These are phyloP conservation scores for Chrysolina haemoptera DNA, from an alignment of 2,888 invertebrate genomes.

Conservation along the genomic window DNA sequence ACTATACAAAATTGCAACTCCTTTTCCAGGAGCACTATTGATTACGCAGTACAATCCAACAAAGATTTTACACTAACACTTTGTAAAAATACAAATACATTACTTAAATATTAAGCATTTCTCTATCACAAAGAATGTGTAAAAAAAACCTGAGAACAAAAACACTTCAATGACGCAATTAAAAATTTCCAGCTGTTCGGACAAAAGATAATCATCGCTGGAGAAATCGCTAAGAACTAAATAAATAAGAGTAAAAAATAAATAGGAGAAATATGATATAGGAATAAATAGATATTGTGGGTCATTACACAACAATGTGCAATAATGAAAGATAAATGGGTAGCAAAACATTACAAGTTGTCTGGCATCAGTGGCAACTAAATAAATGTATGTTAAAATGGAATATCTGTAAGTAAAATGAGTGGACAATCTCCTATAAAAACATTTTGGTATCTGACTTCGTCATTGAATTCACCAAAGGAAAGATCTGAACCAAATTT, in stretches of 20 bases:
- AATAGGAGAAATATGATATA: slow-evolving; percentile 51
- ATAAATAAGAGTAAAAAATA: slow-evolving; percentile 46
- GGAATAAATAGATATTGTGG: slow-evolving; percentile 47
- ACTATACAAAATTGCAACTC: background rate
- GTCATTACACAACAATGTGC: slow-evolving; percentile 52
- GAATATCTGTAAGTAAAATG: too few species aligned
- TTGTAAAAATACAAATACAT: slow-evolving; percentile 67
- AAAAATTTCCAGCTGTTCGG: slow-evolving; percentile 32
- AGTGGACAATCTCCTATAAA: too few species aligned
- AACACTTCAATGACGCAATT: slow-evolving; percentile 29
- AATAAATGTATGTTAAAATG: too few species aligned
- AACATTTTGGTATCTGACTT: too few species aligned
- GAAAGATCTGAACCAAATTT: too few species aligned
- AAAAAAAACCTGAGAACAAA: slow-evolving; percentile 56
- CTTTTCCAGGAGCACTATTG: background rate
- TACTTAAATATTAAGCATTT: slow-evolving; percentile 69
- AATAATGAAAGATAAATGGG: slow-evolving; percentile 33
- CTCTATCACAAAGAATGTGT: slow-evolving; percentile 64
- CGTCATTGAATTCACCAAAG: too few species aligned
- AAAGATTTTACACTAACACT: slow-evolving; percentile 56
- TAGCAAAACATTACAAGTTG: background rate
- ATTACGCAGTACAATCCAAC: slow-evolving; percentile 46
- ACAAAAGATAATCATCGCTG: slow-evolving; percentile 21
- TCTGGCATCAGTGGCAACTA: too few species aligned
- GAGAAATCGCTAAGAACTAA: slow-evolving; percentile 33